Evolutionary conservation across 1,140 invertebrate species (phyloP), one percentile per base, ranked within the genome.

Genomic region (Planococcus citri): DNA sequence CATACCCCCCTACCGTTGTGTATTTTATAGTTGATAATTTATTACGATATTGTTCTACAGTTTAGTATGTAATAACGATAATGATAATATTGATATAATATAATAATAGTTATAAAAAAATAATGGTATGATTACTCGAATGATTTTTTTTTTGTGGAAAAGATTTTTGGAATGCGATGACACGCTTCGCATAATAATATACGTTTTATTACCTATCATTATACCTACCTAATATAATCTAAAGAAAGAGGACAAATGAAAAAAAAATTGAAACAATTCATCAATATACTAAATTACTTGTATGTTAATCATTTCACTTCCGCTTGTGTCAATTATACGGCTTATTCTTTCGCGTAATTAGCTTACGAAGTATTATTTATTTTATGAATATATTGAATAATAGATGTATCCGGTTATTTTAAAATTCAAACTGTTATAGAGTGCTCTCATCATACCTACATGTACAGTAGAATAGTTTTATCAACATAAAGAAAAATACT

Each of bases 261-360:
- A 33, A 6, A 58, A 64, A 2, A 24, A 64, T 27, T 9, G n/a
- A n/a, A n/a, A n/a, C n/a, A n/a, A n/a, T n/a, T n/a, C n/a, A n/a
- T n/a, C n/a, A n/a, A n/a, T n/a, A n/a, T n/a, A n/a, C n/a, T 64
- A 25, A 25, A 64, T 24, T 64, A 64, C 24, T 64, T 64, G 17
- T 64, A 64, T 27, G 22, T 22, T 64, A 25, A 64, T 27, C 10
- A 24, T 64, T 64, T 64, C 60, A 64, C 60, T 64, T 64, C 20
- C 22, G 60, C 60, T 64, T 64, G 20, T 64, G 60, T 64, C 60
- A 64, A 64, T 64, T 64, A 64, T 24, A 25, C 60, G 60, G 60
- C 60, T 64, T 64, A 64, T 64, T 64, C 60, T 64, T 25, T 64
- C 25, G 25, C 21, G 21, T 64, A 64, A 25, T 64, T 64, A 64